phyloP scores from a whole-genome alignment of 2,113 vertebrate genomes.

The Phylloscopus whistleri region DNA sequence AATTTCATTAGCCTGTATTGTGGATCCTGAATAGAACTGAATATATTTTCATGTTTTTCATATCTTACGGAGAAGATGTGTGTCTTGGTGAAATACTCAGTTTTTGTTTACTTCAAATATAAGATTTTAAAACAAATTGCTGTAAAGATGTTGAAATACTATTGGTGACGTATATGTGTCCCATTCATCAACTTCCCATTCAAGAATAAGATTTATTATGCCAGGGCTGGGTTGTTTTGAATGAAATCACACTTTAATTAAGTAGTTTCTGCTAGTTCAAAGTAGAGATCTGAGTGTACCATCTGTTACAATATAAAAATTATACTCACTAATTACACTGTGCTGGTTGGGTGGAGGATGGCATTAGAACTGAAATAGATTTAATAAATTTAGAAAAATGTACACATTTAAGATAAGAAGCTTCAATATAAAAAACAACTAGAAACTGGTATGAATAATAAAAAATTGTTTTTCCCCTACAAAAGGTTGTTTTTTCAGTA shows the following conservation, averaged over 20 bases:
- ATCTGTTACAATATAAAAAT: not conserved
- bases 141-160: not conserved
- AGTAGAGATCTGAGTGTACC: not conserved
- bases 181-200: not conserved
- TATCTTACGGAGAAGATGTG: not conserved
- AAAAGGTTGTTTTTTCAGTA: not conserved
- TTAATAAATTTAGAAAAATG: not conserved
- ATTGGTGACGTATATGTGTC: not conserved
- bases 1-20: not conserved
- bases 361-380: not conserved
- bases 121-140: not conserved
- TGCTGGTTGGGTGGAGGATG: not conserved
- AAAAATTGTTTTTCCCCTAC: accelerated
- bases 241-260: not conserved
- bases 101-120: not conserved
- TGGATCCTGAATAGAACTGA: not conserved
- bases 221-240: not conserved
- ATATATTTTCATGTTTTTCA: not conserved
- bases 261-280: not conserved
- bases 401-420: not conserved
- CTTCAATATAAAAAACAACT: not conserved
- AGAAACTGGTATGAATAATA: not conserved
- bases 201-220: not conserved
- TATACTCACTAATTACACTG: not conserved
- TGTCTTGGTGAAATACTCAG: not conserved